Percentiles rank a stretch among this genome's conserved stretches.
phyloP scores from a whole-genome alignment of 2,797 vertebrate species.

The Crossoptilon crossoptilon region DNA sequence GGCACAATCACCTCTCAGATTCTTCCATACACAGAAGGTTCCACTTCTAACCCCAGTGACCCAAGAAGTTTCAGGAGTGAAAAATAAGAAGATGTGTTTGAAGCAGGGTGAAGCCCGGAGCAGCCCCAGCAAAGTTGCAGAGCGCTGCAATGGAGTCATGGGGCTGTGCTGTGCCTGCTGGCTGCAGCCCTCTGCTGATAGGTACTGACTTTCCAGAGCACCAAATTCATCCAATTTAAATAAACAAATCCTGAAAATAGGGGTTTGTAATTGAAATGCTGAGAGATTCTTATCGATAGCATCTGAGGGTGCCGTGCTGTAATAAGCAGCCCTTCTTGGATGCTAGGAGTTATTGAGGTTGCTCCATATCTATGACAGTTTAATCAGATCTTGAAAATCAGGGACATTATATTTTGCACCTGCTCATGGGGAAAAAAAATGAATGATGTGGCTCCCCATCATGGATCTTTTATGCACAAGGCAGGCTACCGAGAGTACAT shows the following conservation, averaged over 20 bases:
- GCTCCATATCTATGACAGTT: conserved; percentile 71
- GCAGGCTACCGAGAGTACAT: not conserved
- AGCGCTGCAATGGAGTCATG: not conserved
- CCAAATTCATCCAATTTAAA: conserved; percentile 50
- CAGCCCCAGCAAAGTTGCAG: not conserved
- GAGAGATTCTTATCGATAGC: conserved; percentile 37
- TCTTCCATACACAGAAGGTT: not conserved
- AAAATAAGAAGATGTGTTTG: not conserved
- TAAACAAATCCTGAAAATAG: conserved; percentile 47
- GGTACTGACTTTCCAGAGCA: not conserved
- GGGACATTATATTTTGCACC: conserved; percentile 68
- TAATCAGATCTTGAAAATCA: conserved; percentile 77
- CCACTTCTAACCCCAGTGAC: not conserved
- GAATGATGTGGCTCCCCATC: not conserved
- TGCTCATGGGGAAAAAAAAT: conserved; percentile 57
- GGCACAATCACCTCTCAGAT: not conserved
- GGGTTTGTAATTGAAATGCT: conserved; percentile 29
- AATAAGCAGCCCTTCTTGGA: conserved; percentile 22
- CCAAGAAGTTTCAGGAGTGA: not conserved
- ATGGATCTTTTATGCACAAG: conserved; percentile 39
- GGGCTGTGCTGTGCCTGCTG: not conserved
- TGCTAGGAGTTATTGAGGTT: conserved; percentile 61
- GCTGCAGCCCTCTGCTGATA: not conserved
- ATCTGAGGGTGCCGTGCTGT: not conserved
- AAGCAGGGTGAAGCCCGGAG: not conserved